These are phyloP conservation scores for Caenorhabditis uteleia DNA, from an alignment of 2,888 invertebrate species.

Conservation along the genomic window DNA sequence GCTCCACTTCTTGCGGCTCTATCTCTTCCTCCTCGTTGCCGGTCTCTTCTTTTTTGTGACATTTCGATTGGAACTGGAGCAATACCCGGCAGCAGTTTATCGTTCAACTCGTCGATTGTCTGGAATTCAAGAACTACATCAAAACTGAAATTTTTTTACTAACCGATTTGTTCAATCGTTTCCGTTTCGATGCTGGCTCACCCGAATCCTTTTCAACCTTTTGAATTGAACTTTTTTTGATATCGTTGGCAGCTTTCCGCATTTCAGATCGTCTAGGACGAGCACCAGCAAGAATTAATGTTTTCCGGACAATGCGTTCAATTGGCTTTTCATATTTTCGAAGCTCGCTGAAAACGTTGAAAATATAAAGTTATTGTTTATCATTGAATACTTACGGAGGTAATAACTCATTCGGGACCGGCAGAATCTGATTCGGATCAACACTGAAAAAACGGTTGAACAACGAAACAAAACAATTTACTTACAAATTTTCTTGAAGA, in stretches of 20 bases:
- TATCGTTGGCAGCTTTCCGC: too few species aligned
- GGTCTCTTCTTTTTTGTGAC: neutral
- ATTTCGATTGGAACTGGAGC: too few species aligned
- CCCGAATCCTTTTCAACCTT: too few species aligned
- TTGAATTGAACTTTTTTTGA: too few species aligned
- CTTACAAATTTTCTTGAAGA: neutral
- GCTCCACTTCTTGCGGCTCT: neutral
- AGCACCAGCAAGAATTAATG: slow-evolving; percentile 18
- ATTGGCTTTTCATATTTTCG: neutral
- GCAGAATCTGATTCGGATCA: neutral
- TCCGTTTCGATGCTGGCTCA: too few species aligned
- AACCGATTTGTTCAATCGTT: too few species aligned
- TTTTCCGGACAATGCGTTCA: slow-evolving; percentile 1
- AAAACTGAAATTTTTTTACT: too few species aligned
- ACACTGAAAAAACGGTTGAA: neutral
- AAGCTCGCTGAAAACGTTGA: slow-evolving; percentile 6
- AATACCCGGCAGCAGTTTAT: too few species aligned
- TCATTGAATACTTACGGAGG: slow-evolving; percentile 19
- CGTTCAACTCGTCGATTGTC: too few species aligned
- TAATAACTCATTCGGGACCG: slow-evolving; percentile 17
- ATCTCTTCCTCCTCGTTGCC: neutral
- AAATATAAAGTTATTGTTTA: neutral
- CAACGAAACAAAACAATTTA: too few species aligned
- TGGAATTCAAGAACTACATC: too few species aligned
- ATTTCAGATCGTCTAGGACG: too few species aligned